Base-by-base conservation (phyloP, 2,888 invertebrate genomes). In the Nemoura dubitans region DNA sequence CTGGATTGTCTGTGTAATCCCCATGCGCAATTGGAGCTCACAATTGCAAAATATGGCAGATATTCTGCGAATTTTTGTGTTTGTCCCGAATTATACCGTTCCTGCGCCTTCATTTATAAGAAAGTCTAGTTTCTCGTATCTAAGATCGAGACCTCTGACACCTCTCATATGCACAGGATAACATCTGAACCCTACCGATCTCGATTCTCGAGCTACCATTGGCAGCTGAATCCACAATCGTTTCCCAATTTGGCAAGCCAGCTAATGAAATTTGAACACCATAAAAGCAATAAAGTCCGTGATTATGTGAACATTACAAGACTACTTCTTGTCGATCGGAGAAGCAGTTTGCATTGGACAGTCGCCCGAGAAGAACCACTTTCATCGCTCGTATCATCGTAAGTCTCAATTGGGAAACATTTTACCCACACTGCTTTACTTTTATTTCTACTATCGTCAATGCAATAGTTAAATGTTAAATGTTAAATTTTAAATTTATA, bases 261-360 rank as follows among this genome's bases (percentile, higher is more conserved):
- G 78, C 2, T 27, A 59, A 16, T 78, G 27, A 27, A 27, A 78
- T 59, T 43, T 85, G 10, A 85, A 85, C 21, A 30, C 42, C n/a
- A 59, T 59, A 59, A 59, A 59, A 59, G 59, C 59, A 59, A 14
- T 1, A 59, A 14, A 3, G 21, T 36, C 36, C 5, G 43, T 21
- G 14, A 85, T 76, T 7, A 76, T 28, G 10, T 36, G 85, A 29
- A 7, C 42, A 85, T 85, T 85, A 36, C 59, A 85, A 85, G 28
- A 43, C 76, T 10, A 25, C 85, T 42, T 43, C 26, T 43, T 26
- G 27, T 78, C 6, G 27, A 16, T 27, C 27, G 5, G 78, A 78
- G 78, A 78, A 78, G 78, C 78, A 78, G 78, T 78, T 78, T 78
- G 78, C 78, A 78, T 78, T 78, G 78, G 28, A 78, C 10, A 6